A percentile compares a stretch with the other conserved stretches of the same genome.
Conservation (phyloP, 2,797 vertebrate species). For the Hyperoplus lanceolatus region DNA sequence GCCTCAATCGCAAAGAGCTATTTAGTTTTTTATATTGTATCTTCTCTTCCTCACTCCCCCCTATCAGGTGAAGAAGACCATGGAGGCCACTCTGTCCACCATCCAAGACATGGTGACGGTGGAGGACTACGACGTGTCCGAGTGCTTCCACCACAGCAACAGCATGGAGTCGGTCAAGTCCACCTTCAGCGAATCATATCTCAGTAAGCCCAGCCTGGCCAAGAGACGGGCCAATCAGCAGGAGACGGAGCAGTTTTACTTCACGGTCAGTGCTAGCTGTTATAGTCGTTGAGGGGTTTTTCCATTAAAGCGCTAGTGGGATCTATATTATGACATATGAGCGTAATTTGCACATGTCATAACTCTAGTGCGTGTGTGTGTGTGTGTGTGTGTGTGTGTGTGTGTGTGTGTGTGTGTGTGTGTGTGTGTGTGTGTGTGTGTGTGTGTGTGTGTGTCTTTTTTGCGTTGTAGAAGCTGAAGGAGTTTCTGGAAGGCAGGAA, state of each 20-base stretch:
- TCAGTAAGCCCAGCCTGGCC: constrained; percentile 98
- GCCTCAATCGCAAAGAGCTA: no score
- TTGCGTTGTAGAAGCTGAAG: constrained; percentile 93
- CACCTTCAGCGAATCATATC: constrained; percentile 95
- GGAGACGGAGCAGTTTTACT: constrained; percentile 99
- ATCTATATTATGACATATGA: background rate
- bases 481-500: constrained; percentile 98
- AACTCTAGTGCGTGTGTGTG: constrained; percentile 13
- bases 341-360: background rate
- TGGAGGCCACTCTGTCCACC: constrained; percentile 97
- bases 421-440: constrained; percentile 19
- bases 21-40: background rate
- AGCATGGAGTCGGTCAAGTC: constrained; percentile 99
- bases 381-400: constrained; percentile 18
- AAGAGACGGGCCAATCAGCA: constrained; percentile 98
- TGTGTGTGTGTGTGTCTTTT: constrained; percentile 30
- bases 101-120: constrained; percentile 98
- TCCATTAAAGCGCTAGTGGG: background rate
- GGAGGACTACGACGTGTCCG: constrained; percentile 96
- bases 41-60: background rate
- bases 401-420: constrained; percentile 25
- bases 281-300: background rate
- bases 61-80: constrained; percentile 97
- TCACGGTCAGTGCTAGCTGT: constrained; percentile 88
- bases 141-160: constrained; percentile 99